Conservation (phyloP, 2,888 invertebrate genomes). For the Melipona beecheii region DNA sequence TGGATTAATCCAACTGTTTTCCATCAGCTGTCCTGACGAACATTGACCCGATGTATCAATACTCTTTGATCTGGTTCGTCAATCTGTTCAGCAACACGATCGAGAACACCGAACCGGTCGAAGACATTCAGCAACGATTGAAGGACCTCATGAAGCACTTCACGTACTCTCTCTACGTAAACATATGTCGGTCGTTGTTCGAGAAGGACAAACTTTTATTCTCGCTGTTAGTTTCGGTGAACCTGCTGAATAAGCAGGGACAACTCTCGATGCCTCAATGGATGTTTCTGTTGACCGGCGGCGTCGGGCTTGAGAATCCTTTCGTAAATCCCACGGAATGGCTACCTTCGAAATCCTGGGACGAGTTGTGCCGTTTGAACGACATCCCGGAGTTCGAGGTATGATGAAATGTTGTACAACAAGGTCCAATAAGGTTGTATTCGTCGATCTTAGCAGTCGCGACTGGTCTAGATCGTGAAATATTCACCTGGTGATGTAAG, state of each 20-base stretch:
- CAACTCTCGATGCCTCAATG: slow-evolving; percentile 89
- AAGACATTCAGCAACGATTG: slow-evolving; percentile 91
- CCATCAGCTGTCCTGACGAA: slow-evolving; percentile 91
- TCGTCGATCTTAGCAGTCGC: background rate
- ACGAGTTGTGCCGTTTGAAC: slow-evolving; percentile 89
- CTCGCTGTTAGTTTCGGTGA: slow-evolving; percentile 91
- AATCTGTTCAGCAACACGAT: slow-evolving; percentile 94
- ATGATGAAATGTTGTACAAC: background rate
- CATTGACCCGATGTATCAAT: slow-evolving; percentile 99
- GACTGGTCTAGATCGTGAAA: background rate
- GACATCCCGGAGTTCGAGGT: slow-evolving; percentile 85
- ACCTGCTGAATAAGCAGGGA: slow-evolving; percentile 88
- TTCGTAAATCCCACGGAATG: slow-evolving; percentile 89
- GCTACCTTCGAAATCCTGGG: slow-evolving; percentile 91
- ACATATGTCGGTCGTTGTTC: slow-evolving; percentile 96
- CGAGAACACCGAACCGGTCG: slow-evolving; percentile 93
- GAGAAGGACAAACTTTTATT: slow-evolving; percentile 98
- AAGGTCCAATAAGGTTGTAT: no score
- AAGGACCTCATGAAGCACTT: slow-evolving; percentile 91
- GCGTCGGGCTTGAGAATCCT: slow-evolving; percentile 92
- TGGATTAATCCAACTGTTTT: background rate
- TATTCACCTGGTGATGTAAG: background rate
- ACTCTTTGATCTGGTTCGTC: slow-evolving; percentile 97
- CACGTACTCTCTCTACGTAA: slow-evolving; percentile 95
- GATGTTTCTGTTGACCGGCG: slow-evolving; percentile 95